These are phyloP conservation scores for Petromus typicus DNA, from an alignment of 2,113 vertebrate species.

Conservation along the genomic window DNA sequence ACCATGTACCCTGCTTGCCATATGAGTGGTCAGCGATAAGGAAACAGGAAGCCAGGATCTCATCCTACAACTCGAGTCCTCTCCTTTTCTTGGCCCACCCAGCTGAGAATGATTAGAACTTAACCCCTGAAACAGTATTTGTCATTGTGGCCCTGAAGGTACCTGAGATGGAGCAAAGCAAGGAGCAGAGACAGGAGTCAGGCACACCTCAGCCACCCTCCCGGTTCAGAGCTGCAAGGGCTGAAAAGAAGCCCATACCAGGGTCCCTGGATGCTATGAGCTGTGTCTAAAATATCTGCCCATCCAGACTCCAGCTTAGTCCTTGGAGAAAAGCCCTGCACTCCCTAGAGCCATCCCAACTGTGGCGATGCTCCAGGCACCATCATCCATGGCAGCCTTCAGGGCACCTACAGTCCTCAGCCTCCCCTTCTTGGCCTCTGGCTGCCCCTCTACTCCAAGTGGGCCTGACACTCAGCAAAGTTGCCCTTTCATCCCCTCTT, in stretches of 20 bases:
- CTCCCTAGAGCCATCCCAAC: neutral
- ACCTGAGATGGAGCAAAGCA: neutral
- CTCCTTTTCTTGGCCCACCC: neutral
- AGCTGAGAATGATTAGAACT: neutral
- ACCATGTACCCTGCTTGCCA: neutral
- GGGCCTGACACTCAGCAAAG: neutral
- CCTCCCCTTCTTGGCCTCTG: neutral
- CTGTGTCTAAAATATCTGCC: neutral
- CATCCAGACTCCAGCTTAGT: neutral
- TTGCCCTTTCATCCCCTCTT: neutral
- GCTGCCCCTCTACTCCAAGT: neutral
- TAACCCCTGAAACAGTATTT: neutral
- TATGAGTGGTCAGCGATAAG: neutral
- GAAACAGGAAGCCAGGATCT: neutral
- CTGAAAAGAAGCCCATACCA: neutral
- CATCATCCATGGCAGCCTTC: neutral
- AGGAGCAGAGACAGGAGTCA: accelerated
- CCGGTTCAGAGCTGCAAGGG: neutral
- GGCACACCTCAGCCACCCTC: neutral
- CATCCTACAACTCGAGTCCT: neutral
- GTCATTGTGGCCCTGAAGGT: neutral
- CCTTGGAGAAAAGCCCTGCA: slow-evolving; percentile 6
- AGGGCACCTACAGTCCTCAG: neutral
- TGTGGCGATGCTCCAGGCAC: neutral
- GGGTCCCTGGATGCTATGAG: neutral